Evolutionary conservation across 37 sponge, comb jelly and placozoan genomes (phyloP).

Genomic region (Ianthella basta): DNA sequence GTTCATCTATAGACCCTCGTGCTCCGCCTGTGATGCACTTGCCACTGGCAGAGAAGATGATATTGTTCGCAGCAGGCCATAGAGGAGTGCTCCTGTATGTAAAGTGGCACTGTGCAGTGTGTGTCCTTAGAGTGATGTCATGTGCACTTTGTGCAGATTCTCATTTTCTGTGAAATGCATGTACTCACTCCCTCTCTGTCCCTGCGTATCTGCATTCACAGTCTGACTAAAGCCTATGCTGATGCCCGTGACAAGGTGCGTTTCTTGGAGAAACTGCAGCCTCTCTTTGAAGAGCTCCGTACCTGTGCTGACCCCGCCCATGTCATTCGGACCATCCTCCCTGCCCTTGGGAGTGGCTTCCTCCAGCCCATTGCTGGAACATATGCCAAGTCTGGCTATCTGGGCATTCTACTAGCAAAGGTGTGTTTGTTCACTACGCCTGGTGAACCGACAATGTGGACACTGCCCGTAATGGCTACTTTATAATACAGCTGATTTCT

Average conservation of each 20-base stretch:
- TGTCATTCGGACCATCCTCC: slow-evolving; percentile 41
- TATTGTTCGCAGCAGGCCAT: too few relatives aligned
- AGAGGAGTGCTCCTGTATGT: too few relatives aligned
- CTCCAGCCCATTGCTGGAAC: slow-evolving; percentile 72
- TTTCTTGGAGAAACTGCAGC: slow-evolving; percentile 71
- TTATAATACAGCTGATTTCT: too few relatives aligned
- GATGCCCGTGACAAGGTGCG: slow-evolving; percentile 80
- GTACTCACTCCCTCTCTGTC: background rate
- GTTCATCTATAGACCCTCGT: too few relatives aligned
- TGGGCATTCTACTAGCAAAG: slow-evolving; percentile 82
- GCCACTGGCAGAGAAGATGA: too few relatives aligned
- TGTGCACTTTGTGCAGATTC: background rate
- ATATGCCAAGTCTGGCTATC: slow-evolving; percentile 83
- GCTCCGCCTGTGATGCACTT: too few relatives aligned
- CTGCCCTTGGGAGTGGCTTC: slow-evolving; percentile 30
- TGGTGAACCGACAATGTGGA: too few relatives aligned
- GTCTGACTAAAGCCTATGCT: slow-evolving; percentile 86
- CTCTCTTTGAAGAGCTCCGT: slow-evolving; percentile 73
- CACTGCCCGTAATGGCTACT: too few relatives aligned
- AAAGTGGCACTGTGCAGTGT: too few relatives aligned
- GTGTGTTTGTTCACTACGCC: slow-evolving; percentile 27
- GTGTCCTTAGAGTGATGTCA: too few relatives aligned
- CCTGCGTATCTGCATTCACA: background rate
- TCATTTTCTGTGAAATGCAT: too few relatives aligned
- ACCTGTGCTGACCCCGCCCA: slow-evolving; percentile 16